These are phyloP conservation scores for Nemopilema nomurai DNA, from an alignment of 30 jellyfish, hydroid and myxozoan genomes.

Conservation along the genomic window DNA sequence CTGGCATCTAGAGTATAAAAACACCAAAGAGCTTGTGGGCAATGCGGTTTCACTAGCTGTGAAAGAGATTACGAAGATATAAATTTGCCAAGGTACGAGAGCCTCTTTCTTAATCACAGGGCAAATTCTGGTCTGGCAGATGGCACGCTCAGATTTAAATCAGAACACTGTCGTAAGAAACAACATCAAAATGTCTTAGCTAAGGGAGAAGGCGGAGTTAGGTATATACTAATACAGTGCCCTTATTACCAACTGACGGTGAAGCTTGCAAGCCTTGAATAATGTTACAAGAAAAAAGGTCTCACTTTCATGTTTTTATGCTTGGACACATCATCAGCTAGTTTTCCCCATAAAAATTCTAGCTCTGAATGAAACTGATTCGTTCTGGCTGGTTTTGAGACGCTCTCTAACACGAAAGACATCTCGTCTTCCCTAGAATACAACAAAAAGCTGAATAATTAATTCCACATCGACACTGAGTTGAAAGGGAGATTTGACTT, in stretches of 20 bases:
- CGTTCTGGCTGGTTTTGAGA: constrained; percentile 78
- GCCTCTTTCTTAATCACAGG: not conserved
- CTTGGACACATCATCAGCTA: constrained; percentile 77
- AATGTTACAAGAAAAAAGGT: not conserved
- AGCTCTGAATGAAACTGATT: constrained; percentile 95
- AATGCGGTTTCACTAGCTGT: not conserved
- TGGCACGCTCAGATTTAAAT: not conserved
- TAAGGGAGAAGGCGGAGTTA: too few species aligned
- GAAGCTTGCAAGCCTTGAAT: not conserved
- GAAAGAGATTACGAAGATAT: not conserved
- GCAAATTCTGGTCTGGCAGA: not conserved
- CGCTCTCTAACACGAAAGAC: constrained; percentile 86
- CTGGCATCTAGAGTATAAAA: not conserved
- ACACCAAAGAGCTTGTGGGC: not conserved
- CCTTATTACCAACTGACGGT: too few species aligned
- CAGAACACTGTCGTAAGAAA: not conserved
- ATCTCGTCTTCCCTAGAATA: constrained; percentile 78
- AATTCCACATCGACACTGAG: too few species aligned
- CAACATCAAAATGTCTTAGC: too few species aligned
- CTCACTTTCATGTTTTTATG: constrained; percentile 55
- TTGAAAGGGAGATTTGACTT: too few species aligned
- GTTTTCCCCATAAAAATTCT: constrained; percentile 78
- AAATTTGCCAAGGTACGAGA: not conserved
- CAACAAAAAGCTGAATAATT: not conserved
- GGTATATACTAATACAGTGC: too few species aligned